Percentiles rank a stretch among this genome's conserved stretches.
Evolutionary conservation across 2,888 invertebrate genomes (phyloP).

Genomic region (Drosophila engyochracea): DNA sequence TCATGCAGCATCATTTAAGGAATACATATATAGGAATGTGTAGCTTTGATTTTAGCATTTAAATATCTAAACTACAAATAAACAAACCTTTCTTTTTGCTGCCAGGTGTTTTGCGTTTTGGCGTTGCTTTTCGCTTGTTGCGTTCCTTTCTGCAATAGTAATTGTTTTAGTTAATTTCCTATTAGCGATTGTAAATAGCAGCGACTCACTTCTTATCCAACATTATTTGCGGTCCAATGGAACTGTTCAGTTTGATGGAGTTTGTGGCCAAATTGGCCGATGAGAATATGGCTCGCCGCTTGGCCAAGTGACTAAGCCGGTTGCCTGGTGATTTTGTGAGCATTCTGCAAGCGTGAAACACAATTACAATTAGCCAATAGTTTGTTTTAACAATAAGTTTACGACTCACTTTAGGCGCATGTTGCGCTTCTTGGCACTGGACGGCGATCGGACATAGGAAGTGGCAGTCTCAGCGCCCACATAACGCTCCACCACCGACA

Average conservation of each 20-base stretch:
- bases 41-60: neutral
- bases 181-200: neutral
- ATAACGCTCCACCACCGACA: conserved; percentile 89
- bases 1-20: neutral
- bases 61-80: neutral
- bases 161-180: neutral
- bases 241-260: conserved; percentile 82
- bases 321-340: conserved; percentile 90
- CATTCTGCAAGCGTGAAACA: conserved; percentile 63
- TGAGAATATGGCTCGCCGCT: conserved; percentile 91
- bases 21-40: neutral
- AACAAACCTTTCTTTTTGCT: conserved; percentile 84
- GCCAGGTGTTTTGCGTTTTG: conserved; percentile 87
- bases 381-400: neutral
- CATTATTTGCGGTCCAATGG: conserved; percentile 82
- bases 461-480: conserved; percentile 92
- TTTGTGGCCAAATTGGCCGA: conserved; percentile 88
- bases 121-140: conserved; percentile 82
- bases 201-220: conserved; percentile 80
- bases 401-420: conserved; percentile 87
- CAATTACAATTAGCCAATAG: neutral
- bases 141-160: conserved; percentile 71
- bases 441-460: conserved; percentile 85
- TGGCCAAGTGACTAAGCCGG: conserved; percentile 91
- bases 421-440: conserved; percentile 88